These are phyloP conservation scores for Nannobrachium achirus DNA, from an alignment of 2,113 vertebrate species.

Conservation along the genomic window DNA sequence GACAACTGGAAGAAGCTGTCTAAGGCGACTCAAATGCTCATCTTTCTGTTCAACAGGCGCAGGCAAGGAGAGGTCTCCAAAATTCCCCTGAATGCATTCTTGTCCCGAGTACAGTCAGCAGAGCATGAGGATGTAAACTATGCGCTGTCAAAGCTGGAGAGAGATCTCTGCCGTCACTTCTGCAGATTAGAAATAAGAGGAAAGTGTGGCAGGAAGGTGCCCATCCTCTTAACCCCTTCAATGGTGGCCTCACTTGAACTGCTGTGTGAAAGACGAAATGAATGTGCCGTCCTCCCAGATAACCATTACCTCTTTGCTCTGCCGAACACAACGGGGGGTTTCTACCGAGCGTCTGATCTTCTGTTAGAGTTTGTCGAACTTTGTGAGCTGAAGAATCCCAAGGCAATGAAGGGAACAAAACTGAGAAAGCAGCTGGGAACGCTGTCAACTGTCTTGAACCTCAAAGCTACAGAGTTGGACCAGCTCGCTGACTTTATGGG, in stretches of 20 bases:
- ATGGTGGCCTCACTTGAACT: slow-evolving; percentile 25
- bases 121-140: slow-evolving; percentile 15
- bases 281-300: slow-evolving; percentile 31
- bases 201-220: slow-evolving; percentile 19
- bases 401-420: slow-evolving; percentile 18
- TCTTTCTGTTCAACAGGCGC: slow-evolving; percentile 30
- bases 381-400: slow-evolving; percentile 28
- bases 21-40: slow-evolving; percentile 22
- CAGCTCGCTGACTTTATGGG: slow-evolving; percentile 29
- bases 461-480: slow-evolving; percentile 26
- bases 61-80: slow-evolving; percentile 37
- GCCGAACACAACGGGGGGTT: slow-evolving; percentile 14
- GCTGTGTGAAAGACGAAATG: slow-evolving; percentile 18
- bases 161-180: slow-evolving; percentile 31
- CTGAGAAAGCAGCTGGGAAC: slow-evolving; percentile 40
- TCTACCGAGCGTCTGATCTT: slow-evolving; percentile 34
- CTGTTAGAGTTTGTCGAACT: slow-evolving; percentile 14
- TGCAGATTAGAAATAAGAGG: slow-evolving; percentile 14
- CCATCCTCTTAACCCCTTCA: no score
- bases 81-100: slow-evolving; percentile 27
- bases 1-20: slow-evolving; percentile 18
- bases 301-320: slow-evolving; percentile 40
- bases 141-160: slow-evolving; percentile 39
- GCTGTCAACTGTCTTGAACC: slow-evolving; percentile 27
- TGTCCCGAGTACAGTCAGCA: slow-evolving; percentile 24